A percentile compares a stretch with the other conserved stretches of the same genome.
These are phyloP conservation scores for Mesorhabditis sp. DNA, from an alignment of 2,888 invertebrate genomes.

Conservation along the genomic window DNA sequence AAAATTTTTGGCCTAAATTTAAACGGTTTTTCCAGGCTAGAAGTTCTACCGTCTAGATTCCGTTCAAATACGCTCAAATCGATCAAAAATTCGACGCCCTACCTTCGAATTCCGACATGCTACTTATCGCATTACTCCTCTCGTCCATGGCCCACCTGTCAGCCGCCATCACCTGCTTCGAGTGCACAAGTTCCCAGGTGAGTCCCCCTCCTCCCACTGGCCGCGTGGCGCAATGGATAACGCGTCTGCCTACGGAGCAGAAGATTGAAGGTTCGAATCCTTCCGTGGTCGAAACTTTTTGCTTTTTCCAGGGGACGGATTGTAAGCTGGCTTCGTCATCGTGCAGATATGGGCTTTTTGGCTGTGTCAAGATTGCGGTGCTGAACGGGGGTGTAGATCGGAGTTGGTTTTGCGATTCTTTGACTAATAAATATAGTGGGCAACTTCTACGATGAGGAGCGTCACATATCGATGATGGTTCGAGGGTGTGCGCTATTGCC, in stretches of 20 bases:
- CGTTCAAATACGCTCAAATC: no score
- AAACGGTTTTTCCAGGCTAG: no score
- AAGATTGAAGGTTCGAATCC: conserved; percentile 11
- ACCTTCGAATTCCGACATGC: no score
- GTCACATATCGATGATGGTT: conserved; percentile 46
- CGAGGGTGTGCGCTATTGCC: conserved; percentile 52
- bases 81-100: no score
- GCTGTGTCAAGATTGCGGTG: conserved; percentile 39
- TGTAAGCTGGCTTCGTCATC: conserved; percentile 31
- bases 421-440: conserved; percentile 44
- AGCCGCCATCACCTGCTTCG: conserved; percentile 24
- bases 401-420: conserved; percentile 21
- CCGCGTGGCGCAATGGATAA: conserved; percentile 50
- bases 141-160: not conserved
- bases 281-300: conserved; percentile 6
- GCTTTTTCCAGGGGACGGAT: conserved; percentile 17
- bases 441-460: conserved; percentile 48
- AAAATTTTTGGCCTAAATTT: no score
- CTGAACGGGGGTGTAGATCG: conserved; percentile 37
- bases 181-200: conserved; percentile 34
- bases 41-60: no score
- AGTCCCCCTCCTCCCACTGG: conserved; percentile 5
- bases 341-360: conserved; percentile 39
- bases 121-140: not conserved
- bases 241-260: conserved; percentile 59